Conservation (phyloP, 2,888 invertebrate genomes). For the Eledone cirrhosa region DNA sequence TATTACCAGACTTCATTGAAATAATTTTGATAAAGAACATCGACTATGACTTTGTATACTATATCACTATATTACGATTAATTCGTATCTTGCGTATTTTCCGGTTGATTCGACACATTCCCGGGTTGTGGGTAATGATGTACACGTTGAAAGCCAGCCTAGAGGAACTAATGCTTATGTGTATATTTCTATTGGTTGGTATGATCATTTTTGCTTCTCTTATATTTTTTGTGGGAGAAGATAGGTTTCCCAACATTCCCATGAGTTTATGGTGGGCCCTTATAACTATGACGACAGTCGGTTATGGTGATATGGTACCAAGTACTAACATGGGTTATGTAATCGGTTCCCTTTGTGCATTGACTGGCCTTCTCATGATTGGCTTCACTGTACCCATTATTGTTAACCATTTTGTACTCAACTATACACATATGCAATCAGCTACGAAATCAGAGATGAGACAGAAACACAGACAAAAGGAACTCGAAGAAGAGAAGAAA, state of each 20-base stretch:
- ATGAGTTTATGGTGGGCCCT: conserved; percentile 62
- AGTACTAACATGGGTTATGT: conserved; percentile 50
- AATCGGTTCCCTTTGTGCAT: conserved; percentile 55
- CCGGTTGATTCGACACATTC: conserved; percentile 54
- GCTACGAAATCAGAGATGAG: conserved; percentile 37
- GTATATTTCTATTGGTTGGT: conserved; percentile 57
- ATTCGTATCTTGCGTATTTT: conserved; percentile 57
- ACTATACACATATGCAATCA: conserved; percentile 56
- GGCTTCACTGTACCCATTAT: conserved; percentile 61
- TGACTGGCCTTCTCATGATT: conserved; percentile 57
- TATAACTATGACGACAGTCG: conserved; percentile 63
- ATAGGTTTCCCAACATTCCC: conserved; percentile 54
- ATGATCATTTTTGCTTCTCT: conserved; percentile 61
- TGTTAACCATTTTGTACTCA: conserved; percentile 62
- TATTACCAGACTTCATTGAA: conserved; percentile 54
- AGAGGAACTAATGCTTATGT: conserved; percentile 57
- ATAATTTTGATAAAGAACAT: conserved; percentile 42
- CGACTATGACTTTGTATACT: conserved; percentile 37
- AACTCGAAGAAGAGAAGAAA: background rate
- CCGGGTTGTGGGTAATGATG: conserved; percentile 59
- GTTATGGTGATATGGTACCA: conserved; percentile 62
- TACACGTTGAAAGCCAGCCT: conserved; percentile 59
- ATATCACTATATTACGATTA: conserved; percentile 51
- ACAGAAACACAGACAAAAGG: conserved; percentile 1
- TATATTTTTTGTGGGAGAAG: conserved; percentile 59